A percentile compares a stretch with the other conserved stretches of the same genome.
These are phyloP conservation scores for Orchesella cincta DNA, from an alignment of 1,140 invertebrate genomes.

Conservation along the genomic window DNA sequence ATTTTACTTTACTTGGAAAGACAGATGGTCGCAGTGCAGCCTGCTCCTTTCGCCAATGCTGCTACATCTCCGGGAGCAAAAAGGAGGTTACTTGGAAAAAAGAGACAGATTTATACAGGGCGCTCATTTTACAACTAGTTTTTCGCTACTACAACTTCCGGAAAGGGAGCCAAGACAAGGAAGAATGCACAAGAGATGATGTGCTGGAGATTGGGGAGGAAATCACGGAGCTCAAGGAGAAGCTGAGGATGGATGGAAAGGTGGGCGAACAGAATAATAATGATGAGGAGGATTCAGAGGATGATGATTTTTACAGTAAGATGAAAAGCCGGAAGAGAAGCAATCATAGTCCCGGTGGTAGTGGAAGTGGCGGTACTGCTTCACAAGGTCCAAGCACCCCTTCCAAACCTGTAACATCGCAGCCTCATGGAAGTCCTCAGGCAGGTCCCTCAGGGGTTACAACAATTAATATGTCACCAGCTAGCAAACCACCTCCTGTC, in stretches of 20 bases:
- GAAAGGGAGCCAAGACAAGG: too few relatives aligned
- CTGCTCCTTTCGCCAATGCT: slow-evolving; percentile 20
- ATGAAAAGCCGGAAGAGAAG: too few relatives aligned
- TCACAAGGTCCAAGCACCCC: too few relatives aligned
- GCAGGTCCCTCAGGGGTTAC: too few relatives aligned
- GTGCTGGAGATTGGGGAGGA: slow-evolving; percentile 22
- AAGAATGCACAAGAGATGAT: slow-evolving; percentile 1
- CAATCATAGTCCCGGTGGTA: too few relatives aligned
- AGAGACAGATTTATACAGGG: not conserved
- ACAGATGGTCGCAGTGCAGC: not conserved
- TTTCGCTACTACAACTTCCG: not conserved
- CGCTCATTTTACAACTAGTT: not conserved
- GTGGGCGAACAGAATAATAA: not conserved
- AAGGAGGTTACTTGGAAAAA: slow-evolving; percentile 1
- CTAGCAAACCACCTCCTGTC: too few relatives aligned
- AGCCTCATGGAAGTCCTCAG: too few relatives aligned
- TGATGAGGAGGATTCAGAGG: not conserved
- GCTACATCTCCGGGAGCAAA: not conserved
- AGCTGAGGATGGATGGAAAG: too few relatives aligned
- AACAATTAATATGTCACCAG: too few relatives aligned
- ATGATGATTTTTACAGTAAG: too few relatives aligned
- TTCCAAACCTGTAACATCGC: too few relatives aligned
- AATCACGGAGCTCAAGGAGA: not conserved
- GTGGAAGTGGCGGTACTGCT: too few relatives aligned
- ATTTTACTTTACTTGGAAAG: not conserved